Evolutionary conservation across 2,113 vertebrate species (phyloP), one percentile per base, ranked within the genome.

Genomic region (Dendrocopos noguchii): DNA sequence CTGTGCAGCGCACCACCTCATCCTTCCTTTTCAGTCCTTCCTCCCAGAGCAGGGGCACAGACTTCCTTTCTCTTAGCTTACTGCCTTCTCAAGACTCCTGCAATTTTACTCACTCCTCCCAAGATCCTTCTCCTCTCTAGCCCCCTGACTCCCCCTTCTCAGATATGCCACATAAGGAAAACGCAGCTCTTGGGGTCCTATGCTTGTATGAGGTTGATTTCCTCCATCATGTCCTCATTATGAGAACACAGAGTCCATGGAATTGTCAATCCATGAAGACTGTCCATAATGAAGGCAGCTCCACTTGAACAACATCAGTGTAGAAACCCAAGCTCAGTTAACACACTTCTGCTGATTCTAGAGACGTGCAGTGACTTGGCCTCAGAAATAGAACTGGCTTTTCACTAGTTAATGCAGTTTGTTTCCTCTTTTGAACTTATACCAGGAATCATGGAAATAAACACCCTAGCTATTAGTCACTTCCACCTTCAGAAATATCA

Each of bases 401-500:
- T 87, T 74, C 64, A 82, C 17, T 39, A 56, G 81, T 87, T 94
- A 84, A 84, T 67, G 75, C 11, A 52, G 46, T 34, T 89, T n/a
- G 13, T 36, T 92, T 94, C 89, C 64, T 59, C 65, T 91, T 93
- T 36, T 84, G 34, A 42, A 61, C 60, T 90, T 39, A 11, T 36
- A 79, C 42, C 57, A 66, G 19, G 31, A 67, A 87, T 65, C 67
- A 47, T 56, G 80, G 84, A 92, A 93, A 95, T 70, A 88, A 96
- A 94, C 87, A 89, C 46, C 21, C 81, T 18, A 91, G 42, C 47
- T 90, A 71, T 93, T 95, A 95, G 84, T 94, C 94, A 96, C 79
- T 96, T 95, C 93, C 94, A 92, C 84, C 91, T 89, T 87, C 91
- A 92, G 68, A 92, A 96, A 75, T 50, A 57, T 4, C 53, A 61